phyloP scores from a whole-genome alignment of 2,113 vertebrate genomes.

The Perca flavescens region DNA sequence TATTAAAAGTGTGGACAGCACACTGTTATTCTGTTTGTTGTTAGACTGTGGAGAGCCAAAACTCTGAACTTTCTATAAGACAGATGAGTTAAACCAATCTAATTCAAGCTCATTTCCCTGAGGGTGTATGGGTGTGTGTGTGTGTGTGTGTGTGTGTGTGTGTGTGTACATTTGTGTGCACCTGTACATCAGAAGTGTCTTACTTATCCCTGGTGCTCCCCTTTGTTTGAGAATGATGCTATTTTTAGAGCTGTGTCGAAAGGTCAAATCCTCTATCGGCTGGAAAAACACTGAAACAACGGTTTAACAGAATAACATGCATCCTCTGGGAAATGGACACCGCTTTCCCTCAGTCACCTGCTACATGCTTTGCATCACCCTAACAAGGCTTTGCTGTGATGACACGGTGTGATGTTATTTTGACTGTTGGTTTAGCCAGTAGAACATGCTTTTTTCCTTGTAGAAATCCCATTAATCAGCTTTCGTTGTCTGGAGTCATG shows the following conservation, averaged over 20 bases:
- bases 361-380: slow-evolving; percentile 42
- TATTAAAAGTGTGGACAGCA: neutral
- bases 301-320: slow-evolving; percentile 52
- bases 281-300: slow-evolving; percentile 58
- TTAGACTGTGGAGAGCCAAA: slow-evolving; percentile 23
- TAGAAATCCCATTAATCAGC: neutral
- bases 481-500: neutral
- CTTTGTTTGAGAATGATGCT: slow-evolving; percentile 65
- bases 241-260: slow-evolving; percentile 79
- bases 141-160: slow-evolving; percentile 14
- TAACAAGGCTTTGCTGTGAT: neutral
- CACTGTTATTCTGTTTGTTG: slow-evolving; percentile 17
- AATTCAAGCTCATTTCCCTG: slow-evolving; percentile 68
- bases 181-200: slow-evolving; percentile 15
- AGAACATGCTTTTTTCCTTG: neutral
- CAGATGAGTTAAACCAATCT: slow-evolving; percentile 66
- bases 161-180: too few relatives aligned
- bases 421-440: neutral
- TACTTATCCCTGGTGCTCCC: slow-evolving; percentile 58
- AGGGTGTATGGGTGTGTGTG: slow-evolving; percentile 26
- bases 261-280: slow-evolving; percentile 75
- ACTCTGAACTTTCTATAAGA: slow-evolving; percentile 55
- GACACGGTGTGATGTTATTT: slow-evolving; percentile 18
- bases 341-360: slow-evolving; percentile 51
- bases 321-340: slow-evolving; percentile 52